phyloP scores from a whole-genome alignment of 2,888 invertebrate species.

The Baronia brevicornis region DNA sequence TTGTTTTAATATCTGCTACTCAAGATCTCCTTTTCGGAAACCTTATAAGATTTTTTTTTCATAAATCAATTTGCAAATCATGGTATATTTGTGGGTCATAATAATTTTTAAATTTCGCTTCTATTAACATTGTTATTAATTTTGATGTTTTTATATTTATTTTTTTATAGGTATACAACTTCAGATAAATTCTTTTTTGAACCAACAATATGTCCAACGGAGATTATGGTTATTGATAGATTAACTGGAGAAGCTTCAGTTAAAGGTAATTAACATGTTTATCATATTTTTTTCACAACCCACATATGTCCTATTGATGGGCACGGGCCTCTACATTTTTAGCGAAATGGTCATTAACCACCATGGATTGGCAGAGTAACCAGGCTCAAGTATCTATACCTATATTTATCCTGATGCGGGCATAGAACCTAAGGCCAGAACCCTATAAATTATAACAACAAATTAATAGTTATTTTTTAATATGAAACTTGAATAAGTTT shows the following conservation, averaged over 20 bases:
- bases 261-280: conserved; percentile 70
- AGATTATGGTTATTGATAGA: conserved; percentile 90
- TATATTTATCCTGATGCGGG: no score
- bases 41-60: conserved; percentile 22
- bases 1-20: conserved; percentile 10
- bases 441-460: no score
- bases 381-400: no score
- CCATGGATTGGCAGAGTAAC: no score
- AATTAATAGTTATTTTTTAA: conserved; percentile 3
- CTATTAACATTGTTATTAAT: conserved; percentile 4
- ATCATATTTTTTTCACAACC: not conserved
- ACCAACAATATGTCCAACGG: conserved; percentile 82
- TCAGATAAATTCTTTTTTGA: conserved; percentile 92
- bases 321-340: no score
- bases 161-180: conserved; percentile 83
- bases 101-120: conserved; percentile 4
- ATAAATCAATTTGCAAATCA: conserved; percentile 5
- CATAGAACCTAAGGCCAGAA: no score
- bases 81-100: no score
- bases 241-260: conserved; percentile 82
- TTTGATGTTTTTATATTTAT: conserved; percentile 7
- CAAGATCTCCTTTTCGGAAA: conserved; percentile 30
- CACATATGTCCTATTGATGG: no score
- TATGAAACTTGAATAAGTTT: not conserved
- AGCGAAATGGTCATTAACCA: no score